Evolutionary conservation across 2,888 invertebrate genomes (phyloP), one percentile per base, ranked within the genome.

Genomic region (Athripsodes cinereus): DNA sequence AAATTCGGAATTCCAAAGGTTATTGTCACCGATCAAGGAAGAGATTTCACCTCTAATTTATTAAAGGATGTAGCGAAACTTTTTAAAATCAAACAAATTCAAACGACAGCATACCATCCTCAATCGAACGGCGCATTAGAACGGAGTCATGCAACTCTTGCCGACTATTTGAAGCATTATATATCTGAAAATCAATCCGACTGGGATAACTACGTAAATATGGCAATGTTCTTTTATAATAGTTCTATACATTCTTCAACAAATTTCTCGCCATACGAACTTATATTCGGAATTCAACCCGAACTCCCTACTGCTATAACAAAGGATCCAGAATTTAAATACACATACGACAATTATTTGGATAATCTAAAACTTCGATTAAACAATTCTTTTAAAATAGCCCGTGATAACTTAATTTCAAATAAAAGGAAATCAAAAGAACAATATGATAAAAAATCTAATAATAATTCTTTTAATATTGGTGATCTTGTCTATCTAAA

Each of bases 21-120:
- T 26, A 80, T 81, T 59, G 79, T 79, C 49, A 81, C 79, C 53
- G 80, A 80, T 59, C 75, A 76, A 57, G 77, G 75, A 64, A 79
- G 79, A 62, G 80, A 79, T 58, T 75, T 75, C 57, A 69, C 67
- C 49, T 57, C 67, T 2, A 53, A 64, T 13, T 13, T 69, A 13
- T 52, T 71, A 1, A 66, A 67, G 58, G 60, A 69, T 54, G 40
- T 67, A 6, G 56, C 64, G 0, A 67, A 66, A 63, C 47, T 67
- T 5, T 66, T 69, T 47, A 66, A 67, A 62, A 68, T 68, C 1
- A 66, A 68, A 56, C 65, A 69, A 52, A 62, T 69, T 11, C 58
- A 65, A 40, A 67, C 66, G 2, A 67, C 67, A 13, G 65, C 67
- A 0, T 69, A 69, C 58, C 66, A 67, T 55, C 68, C 68, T 1